Evolutionary conservation across 2,113 vertebrate genomes (phyloP).

Genomic region (Lampris incognitus): DNA sequence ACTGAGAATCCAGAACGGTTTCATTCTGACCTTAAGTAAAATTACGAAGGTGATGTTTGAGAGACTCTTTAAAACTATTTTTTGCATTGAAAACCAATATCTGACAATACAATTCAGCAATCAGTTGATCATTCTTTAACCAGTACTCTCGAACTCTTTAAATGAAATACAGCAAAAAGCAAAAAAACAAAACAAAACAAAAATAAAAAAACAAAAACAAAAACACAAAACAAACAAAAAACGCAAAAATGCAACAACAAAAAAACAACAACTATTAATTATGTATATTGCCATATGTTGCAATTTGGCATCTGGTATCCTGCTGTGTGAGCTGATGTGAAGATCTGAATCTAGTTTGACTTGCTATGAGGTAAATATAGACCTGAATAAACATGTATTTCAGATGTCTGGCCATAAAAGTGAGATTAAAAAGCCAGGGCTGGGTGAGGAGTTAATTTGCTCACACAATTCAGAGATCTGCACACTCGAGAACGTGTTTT

Average conservation of each 20-base stretch:
- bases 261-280: neutral
- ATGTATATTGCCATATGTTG: slow-evolving; percentile 55
- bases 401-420: slow-evolving; percentile 58
- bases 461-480: slow-evolving; percentile 65
- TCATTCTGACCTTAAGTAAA: no score
- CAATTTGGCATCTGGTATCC: slow-evolving; percentile 65
- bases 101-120: slow-evolving; percentile 11
- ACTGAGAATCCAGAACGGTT: no score
- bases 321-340: slow-evolving; percentile 56
- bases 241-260: no score
- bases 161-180: slow-evolving; percentile 10
- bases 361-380: slow-evolving; percentile 66
- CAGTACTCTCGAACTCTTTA: slow-evolving; percentile 28
- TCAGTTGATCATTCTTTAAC: slow-evolving; percentile 16
- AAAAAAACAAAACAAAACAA: slow-evolving; percentile 1
- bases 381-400: slow-evolving; percentile 67
- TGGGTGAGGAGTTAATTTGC: slow-evolving; percentile 66
- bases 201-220: no score
- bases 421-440: slow-evolving; percentile 50
- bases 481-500: slow-evolving; percentile 42
- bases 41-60: no score
- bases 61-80: no score
- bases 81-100: neutral
- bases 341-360: slow-evolving; percentile 69
- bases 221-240: no score